Base-by-base conservation (phyloP, 2,113 vertebrate species). In the Edolisoma coerulescens region DNA sequence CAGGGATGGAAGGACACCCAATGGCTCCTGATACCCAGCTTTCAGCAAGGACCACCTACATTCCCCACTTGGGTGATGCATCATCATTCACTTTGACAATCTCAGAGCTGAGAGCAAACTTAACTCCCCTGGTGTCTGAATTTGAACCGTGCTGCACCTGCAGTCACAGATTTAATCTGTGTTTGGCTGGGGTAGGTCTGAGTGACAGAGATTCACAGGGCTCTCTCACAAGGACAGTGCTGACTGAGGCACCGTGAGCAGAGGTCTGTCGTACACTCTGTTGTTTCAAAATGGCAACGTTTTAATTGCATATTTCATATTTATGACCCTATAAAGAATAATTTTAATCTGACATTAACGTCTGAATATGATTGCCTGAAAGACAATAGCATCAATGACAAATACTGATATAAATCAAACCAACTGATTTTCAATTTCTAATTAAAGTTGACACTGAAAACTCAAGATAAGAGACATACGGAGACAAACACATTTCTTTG, bases 381-480 rank as follows among this genome's bases (percentile, higher is more conserved):
- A 95, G 88, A 97, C 88, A 95, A 89, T 79, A 93, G 54, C 65
- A 69, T 42, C 89, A 87, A 67, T 82, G 79, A 90, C 89, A 95
- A 95, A 95, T 84, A 81, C 45, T 57, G 79, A 65, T 89, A 93
- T 64, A 90, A 96, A 96, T 95, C 95, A 95, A 91, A 83, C 57
- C 28, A 76, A 81, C 20, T 76, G 84, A 65, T 96, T 83, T 92
- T 95, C 83, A 77, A 9, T 88, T 95, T 93, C 86, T 96, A 96
- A 93, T 96, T 97, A 95, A 97, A 96, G 91, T 71, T 93, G 94
- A 93, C 90, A 93, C 94, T 74, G 79, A 90, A 94, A 93, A 10
- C 88, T 88, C 81, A 92, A 89, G 90, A 91, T 87, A 93, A 90
- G 85, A 92, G 92, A 77, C 95, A 97, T 96, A 96, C 92, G 93